phyloP scores from a whole-genome alignment of 2,113 vertebrate genomes.

The Tyto alba region DNA sequence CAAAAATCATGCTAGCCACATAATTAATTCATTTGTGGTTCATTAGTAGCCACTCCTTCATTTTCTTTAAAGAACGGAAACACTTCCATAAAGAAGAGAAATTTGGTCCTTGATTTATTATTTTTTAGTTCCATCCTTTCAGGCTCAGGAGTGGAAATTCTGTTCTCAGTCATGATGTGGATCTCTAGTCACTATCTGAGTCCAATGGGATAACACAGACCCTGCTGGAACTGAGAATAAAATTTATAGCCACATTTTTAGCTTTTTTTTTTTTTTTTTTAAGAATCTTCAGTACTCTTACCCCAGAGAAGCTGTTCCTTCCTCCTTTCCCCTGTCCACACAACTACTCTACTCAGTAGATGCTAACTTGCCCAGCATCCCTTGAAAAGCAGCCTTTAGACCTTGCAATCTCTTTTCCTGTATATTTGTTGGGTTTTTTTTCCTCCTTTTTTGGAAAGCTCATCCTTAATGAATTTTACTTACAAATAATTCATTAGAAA shows the following conservation, averaged over 20 bases:
- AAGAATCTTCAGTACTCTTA: not conserved
- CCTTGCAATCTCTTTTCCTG: not conserved
- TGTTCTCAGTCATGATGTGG: not conserved
- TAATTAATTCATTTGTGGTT: not conserved
- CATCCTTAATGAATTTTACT: not conserved
- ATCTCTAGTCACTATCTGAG: not conserved
- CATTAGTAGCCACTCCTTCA: not conserved
- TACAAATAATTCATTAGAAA: constrained; percentile 59
- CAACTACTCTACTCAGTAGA: rapidly evolving
- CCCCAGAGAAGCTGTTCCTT: not conserved
- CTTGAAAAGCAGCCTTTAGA: not conserved
- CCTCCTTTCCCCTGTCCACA: not conserved
- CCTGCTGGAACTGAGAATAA: not conserved
- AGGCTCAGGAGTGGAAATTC: not conserved
- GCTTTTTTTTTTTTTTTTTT: not conserved
- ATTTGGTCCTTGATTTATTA: not conserved
- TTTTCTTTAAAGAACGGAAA: not conserved
- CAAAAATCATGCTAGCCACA: not conserved
- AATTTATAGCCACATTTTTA: not conserved
- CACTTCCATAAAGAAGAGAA: not conserved
- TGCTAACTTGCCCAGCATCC: not conserved
- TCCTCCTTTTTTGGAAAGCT: not conserved
- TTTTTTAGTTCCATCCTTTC: not conserved
- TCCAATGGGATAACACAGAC: not conserved
- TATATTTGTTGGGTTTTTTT: rapidly evolving